Conservation (phyloP, 2,888 invertebrate genomes). For the Catocala sponsa region DNA sequence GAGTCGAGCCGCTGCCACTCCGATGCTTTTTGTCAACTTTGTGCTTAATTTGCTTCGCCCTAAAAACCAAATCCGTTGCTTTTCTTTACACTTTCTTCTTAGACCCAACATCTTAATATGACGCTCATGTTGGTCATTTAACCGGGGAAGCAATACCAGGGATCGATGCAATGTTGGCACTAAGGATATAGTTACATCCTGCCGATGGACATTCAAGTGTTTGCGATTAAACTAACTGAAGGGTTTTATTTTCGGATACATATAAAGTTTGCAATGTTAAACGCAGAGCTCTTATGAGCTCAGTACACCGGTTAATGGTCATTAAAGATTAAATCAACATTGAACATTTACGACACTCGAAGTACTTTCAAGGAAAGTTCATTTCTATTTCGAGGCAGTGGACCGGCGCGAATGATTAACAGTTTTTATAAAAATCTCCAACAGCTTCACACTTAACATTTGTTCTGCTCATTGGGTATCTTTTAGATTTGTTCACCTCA, state of each 20-base stretch:
- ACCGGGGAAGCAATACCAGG: slow-evolving; percentile 10
- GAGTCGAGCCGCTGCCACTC: slow-evolving; percentile 33
- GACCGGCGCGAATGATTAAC: slow-evolving; percentile 75
- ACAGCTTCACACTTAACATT: slow-evolving; percentile 63
- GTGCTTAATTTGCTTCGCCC: slow-evolving; percentile 77
- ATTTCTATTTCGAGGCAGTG: slow-evolving; percentile 76
- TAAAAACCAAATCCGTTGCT: slow-evolving; percentile 54
- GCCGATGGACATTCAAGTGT: slow-evolving; percentile 26
- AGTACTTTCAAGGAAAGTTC: slow-evolving; percentile 62
- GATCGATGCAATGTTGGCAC: slow-evolving; percentile 10
- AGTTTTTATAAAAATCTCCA: slow-evolving; percentile 72
- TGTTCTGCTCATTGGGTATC: slow-evolving; percentile 42
- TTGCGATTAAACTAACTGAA: slow-evolving; percentile 27
- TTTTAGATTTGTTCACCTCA: slow-evolving; percentile 30
- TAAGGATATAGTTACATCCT: too few species aligned
- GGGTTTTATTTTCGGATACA: slow-evolving; percentile 61
- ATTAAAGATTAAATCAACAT: slow-evolving; percentile 67
- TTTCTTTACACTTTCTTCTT: slow-evolving; percentile 56
- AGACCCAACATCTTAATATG: slow-evolving; percentile 18
- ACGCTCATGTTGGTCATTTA: slow-evolving; percentile 18
- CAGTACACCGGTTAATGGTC: slow-evolving; percentile 68
- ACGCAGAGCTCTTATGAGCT: slow-evolving; percentile 57
- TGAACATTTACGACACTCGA: slow-evolving; percentile 70
- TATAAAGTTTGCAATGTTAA: slow-evolving; percentile 49
- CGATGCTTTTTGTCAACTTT: slow-evolving; percentile 76